These are phyloP conservation scores for Corythaixoides concolor DNA, from an alignment of 2,113 vertebrate species.

Conservation along the genomic window DNA sequence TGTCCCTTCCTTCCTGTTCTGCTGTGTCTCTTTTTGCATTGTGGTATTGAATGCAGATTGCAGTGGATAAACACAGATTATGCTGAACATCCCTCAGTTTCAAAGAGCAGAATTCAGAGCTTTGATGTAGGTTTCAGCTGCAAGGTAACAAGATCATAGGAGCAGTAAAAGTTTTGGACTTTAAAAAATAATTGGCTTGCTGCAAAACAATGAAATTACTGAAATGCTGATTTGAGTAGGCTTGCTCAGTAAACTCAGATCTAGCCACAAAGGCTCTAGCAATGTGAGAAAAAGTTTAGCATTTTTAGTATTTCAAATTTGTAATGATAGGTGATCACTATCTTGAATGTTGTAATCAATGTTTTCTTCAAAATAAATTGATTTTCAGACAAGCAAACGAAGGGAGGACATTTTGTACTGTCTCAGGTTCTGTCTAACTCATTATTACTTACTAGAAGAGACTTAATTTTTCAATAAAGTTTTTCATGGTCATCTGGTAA, in stretches of 20 bases:
- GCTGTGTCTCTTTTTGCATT: neutral
- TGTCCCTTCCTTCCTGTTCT: neutral
- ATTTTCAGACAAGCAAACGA: conserved; percentile 20
- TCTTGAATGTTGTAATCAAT: neutral
- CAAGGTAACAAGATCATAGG: neutral
- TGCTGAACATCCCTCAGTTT: neutral
- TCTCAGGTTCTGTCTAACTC: neutral
- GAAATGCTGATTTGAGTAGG: neutral
- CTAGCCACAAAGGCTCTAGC: neutral
- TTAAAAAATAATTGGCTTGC: neutral
- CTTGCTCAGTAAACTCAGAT: neutral
- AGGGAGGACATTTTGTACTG: neutral
- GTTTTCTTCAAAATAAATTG: conserved; percentile 3
- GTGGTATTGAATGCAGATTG: neutral
- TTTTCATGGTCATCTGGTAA: neutral
- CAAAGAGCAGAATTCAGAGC: neutral
- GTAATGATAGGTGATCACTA: neutral
- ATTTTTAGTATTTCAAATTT: neutral
- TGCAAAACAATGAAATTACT: neutral
- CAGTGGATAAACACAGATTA: neutral
- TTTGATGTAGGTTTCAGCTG: neutral
- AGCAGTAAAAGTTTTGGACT: neutral
- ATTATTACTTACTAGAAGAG: neutral
- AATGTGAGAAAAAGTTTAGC: neutral
- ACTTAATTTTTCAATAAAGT: neutral